phyloP scores from a whole-genome alignment of 2,888 invertebrate species.

The Eristalinus sepulchralis region DNA sequence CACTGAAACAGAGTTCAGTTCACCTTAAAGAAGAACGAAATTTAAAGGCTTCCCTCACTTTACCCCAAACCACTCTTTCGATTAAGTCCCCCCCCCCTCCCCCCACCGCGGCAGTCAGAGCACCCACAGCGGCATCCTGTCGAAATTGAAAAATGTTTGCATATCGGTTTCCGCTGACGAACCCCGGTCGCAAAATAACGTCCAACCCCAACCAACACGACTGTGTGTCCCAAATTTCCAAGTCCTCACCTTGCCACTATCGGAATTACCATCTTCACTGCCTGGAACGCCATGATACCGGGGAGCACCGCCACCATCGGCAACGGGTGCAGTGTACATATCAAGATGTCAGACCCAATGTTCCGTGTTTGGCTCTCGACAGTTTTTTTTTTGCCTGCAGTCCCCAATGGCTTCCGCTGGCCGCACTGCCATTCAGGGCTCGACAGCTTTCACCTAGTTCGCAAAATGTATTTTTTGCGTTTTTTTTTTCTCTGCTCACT shows the following conservation, averaged over 20 bases:
- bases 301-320: not conserved
- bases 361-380: too few relatives aligned
- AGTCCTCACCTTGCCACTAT: not conserved
- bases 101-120: too few relatives aligned
- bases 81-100: too few relatives aligned
- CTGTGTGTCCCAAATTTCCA: not conserved
- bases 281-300: not conserved
- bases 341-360: slow-evolving; percentile 35
- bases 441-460: slow-evolving; percentile 52
- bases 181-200: not conserved
- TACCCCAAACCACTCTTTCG: too few relatives aligned
- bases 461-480: slow-evolving; percentile 12
- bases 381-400: slow-evolving; percentile 2
- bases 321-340: slow-evolving; percentile 18
- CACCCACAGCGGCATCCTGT: not conserved
- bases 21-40: too few relatives aligned
- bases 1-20: too few relatives aligned
- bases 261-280: not conserved
- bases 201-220: too few relatives aligned
- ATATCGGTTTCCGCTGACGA: not conserved
- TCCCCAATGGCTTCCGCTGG: not conserved
- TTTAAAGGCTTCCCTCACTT: too few relatives aligned
- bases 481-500: slow-evolving; percentile 11
- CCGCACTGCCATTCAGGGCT: not conserved
- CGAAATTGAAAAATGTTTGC: not conserved